phyloP scores from a whole-genome alignment of 2,888 invertebrate genomes.

The Mimumesa dahlbomi region DNA sequence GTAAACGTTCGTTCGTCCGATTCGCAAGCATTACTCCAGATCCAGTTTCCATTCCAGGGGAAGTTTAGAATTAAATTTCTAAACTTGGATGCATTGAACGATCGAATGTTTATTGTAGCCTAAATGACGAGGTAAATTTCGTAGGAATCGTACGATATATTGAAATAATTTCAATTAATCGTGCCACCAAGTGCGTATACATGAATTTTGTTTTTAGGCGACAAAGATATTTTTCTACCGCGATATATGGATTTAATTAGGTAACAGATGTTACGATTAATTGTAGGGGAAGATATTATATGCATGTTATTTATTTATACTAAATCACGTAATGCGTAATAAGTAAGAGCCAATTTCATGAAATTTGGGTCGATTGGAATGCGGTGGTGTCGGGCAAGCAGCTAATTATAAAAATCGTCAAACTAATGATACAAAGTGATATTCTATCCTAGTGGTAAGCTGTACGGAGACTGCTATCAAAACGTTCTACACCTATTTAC shows the following conservation, averaged over 20 bases:
- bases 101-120: slow-evolving; percentile 29
- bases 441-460: slow-evolving; percentile 10
- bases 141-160: slow-evolving; percentile 16
- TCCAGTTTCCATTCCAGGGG: not conserved
- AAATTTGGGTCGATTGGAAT: slow-evolving; percentile 12
- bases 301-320: slow-evolving; percentile 48
- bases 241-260: slow-evolving; percentile 35
- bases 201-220: slow-evolving; percentile 35
- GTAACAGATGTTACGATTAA: slow-evolving; percentile 23
- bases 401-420: not conserved
- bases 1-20: slow-evolving; percentile 29
- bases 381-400: not conserved
- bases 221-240: slow-evolving; percentile 37
- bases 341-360: slow-evolving; percentile 27
- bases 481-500: no score
- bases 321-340: slow-evolving; percentile 8
- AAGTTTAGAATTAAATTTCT: not conserved
- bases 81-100: not conserved
- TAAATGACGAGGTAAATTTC: slow-evolving; percentile 7
- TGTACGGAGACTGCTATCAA: slow-evolving; percentile 15
- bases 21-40: no score
- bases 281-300: slow-evolving; percentile 21
- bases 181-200: slow-evolving; percentile 56
- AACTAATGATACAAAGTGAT: not conserved
- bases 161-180: slow-evolving; percentile 19